These are phyloP conservation scores for Sebastes elongatus DNA, from an alignment of 2,797 vertebrate species.

Conservation along the genomic window DNA sequence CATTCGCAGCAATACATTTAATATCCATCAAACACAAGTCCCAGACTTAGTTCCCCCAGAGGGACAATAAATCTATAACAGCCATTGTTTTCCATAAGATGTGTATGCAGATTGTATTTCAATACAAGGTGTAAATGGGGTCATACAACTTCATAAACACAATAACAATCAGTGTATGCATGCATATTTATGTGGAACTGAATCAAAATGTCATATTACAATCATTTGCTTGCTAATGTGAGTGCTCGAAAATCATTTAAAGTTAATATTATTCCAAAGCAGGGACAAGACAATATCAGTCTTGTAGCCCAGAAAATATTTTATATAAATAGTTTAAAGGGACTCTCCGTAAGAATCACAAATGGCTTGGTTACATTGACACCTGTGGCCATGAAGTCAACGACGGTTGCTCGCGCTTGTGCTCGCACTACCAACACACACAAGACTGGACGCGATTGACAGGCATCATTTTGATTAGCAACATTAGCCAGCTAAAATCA, in stretches of 20 bases:
- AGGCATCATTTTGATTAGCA: too few relatives aligned
- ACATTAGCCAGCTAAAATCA: too few relatives aligned
- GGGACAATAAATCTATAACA: neutral
- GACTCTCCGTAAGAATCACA: too few relatives aligned
- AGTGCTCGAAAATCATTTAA: neutral
- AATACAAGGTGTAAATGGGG: neutral
- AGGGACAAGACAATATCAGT: neutral
- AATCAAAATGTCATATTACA: neutral
- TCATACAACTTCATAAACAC: neutral
- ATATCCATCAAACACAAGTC: neutral
- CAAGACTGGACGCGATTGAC: too few relatives aligned
- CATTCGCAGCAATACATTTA: neutral
- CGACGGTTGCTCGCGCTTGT: too few relatives aligned
- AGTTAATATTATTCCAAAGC: neutral
- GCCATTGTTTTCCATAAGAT: neutral
- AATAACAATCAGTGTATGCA: neutral
- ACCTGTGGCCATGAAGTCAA: too few relatives aligned
- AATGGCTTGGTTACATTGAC: too few relatives aligned
- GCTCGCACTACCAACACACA: too few relatives aligned
- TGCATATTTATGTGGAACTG: neutral
- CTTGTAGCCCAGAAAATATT: neutral
- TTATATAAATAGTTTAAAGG: neutral
- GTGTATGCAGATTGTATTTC: neutral
- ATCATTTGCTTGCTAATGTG: neutral
- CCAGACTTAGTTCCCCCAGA: neutral